These are phyloP conservation scores for Aplidium turbinatum DNA, from an alignment of 23 tunicate genomes.

Conservation along the genomic window DNA sequence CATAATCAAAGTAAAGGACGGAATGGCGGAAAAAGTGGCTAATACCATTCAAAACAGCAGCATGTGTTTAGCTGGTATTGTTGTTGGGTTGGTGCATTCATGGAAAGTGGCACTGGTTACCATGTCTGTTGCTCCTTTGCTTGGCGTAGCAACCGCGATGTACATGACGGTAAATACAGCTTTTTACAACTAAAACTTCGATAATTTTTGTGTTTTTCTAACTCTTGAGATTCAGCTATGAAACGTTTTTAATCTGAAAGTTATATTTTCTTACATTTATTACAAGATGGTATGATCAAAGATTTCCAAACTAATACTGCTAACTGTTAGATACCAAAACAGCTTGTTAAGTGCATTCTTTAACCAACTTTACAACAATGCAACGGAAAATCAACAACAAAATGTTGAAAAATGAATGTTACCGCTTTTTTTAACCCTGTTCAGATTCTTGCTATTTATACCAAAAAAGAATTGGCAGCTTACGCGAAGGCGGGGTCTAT, in stretches of 20 bases:
- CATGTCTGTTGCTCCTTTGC: conserved; percentile 71
- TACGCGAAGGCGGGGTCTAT: conserved; percentile 43
- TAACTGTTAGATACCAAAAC: too few relatives aligned
- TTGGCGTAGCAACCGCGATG: conserved; percentile 45
- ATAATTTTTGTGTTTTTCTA: too few relatives aligned
- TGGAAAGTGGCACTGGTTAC: conserved; percentile 94
- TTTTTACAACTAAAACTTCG: too few relatives aligned
- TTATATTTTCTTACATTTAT: too few relatives aligned
- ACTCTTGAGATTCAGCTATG: too few relatives aligned
- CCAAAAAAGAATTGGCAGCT: conserved; percentile 31
- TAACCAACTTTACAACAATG: too few relatives aligned
- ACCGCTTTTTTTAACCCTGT: background rate
- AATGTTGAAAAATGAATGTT: too few relatives aligned
- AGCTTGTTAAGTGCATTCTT: too few relatives aligned
- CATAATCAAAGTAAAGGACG: conserved; percentile 76
- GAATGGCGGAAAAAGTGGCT: conserved; percentile 89
- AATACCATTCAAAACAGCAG: conserved; percentile 53
- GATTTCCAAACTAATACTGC: too few relatives aligned
- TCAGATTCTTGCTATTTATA: conserved; percentile 21
- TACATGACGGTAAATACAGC: conserved; percentile 51
- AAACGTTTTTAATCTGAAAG: background rate
- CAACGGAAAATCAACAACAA: too few relatives aligned
- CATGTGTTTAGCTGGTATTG: conserved; percentile 64
- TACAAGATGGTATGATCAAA: too few relatives aligned
- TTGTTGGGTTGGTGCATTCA: conserved; percentile 72